Evolutionary conservation across 2,797 vertebrate species (phyloP).

Genomic region (Falco rusticolus): DNA sequence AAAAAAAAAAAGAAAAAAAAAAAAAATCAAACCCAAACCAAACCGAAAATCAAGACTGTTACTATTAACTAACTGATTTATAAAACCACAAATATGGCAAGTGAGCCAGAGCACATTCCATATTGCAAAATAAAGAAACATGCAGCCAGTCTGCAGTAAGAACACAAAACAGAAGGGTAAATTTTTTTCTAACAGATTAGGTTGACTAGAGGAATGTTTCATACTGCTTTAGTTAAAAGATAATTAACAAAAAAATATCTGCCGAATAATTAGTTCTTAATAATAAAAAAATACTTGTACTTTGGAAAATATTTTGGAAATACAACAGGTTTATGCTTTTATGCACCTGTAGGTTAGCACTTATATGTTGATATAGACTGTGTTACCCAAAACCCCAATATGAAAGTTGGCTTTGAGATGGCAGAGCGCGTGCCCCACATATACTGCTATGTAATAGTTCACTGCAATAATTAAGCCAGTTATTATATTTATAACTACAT

Average conservation of each 20-base stretch:
- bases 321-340: not conserved
- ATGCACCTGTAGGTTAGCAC: not conserved
- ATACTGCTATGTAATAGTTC: not conserved
- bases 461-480: not conserved
- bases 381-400: not conserved
- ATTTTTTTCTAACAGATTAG: not conserved
- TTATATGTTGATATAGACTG: rapidly evolving
- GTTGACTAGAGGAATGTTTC: not conserved
- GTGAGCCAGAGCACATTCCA: not conserved
- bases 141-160: not conserved
- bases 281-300: not conserved
- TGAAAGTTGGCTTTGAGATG: not conserved
- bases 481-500: constrained; percentile 42
- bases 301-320: not conserved
- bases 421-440: not conserved
- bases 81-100: not conserved
- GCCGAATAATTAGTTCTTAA: not conserved
- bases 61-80: not conserved
- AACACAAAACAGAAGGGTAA: not conserved
- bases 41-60: not conserved
- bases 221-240: not conserved
- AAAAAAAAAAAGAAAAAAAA: not conserved
- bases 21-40: not conserved
- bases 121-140: not conserved
- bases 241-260: not conserved